Percentiles rank a stretch among this genome's conserved stretches.
Evolutionary conservation across 2,113 vertebrate species (phyloP).

Genomic region (Periophthalmodon schlosseri): DNA sequence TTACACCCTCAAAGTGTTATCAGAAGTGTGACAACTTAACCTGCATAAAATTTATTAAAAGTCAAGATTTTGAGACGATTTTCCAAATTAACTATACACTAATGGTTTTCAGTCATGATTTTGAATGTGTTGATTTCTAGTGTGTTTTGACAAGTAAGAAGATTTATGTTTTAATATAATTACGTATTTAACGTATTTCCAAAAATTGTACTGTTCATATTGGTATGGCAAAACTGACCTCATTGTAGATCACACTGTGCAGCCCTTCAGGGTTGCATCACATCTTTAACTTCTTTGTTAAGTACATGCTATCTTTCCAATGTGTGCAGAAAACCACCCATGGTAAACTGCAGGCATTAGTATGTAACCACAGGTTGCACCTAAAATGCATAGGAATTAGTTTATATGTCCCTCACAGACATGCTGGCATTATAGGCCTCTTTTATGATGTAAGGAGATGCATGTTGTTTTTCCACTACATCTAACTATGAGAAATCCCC

Average conservation of each 20-base stretch:
- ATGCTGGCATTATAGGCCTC: conserved; percentile 44
- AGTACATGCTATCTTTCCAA: conserved; percentile 11
- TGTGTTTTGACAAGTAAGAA: too few relatives aligned
- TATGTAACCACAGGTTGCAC: conserved; percentile 45
- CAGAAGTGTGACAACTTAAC: too few relatives aligned
- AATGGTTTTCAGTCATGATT: too few relatives aligned
- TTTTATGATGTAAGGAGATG: conserved; percentile 35
- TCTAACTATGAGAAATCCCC: conserved; percentile 17
- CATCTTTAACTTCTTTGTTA: conserved; percentile 5
- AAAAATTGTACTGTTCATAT: too few relatives aligned
- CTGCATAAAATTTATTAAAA: not conserved
- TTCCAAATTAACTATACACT: too few relatives aligned
- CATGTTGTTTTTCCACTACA: conserved; percentile 27
- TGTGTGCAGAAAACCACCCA: conserved; percentile 35
- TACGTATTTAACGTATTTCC: too few relatives aligned
- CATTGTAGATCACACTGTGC: not conserved
- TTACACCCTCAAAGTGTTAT: too few relatives aligned
- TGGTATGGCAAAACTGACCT: not conserved
- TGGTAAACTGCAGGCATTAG: conserved; percentile 34
- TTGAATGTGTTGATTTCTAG: too few relatives aligned
- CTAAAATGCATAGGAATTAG: conserved; percentile 36
- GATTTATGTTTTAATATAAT: too few relatives aligned
- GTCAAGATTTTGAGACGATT: too few relatives aligned
- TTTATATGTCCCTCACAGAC: conserved; percentile 38
- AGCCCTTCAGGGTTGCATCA: not conserved